Base-by-base conservation (phyloP, 2,888 invertebrate genomes). In the Sinopyrophorus schimmeli region DNA sequence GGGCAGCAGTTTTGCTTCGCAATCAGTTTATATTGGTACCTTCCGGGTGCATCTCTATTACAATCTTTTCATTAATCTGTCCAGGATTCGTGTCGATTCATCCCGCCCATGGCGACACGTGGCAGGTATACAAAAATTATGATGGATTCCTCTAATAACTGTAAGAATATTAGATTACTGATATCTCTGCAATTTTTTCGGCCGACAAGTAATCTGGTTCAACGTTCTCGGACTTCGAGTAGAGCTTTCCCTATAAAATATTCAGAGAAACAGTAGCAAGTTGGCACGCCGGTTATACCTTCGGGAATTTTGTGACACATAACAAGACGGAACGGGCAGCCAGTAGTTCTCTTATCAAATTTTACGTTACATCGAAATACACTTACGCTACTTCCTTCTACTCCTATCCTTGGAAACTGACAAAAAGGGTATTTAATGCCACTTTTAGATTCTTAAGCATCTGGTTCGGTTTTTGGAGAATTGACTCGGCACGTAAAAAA, bases 81-180 rank as follows among this genome's bases (percentile, higher is more conserved):
- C 56, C 61, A 37, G 40, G 41, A 48, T 68, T 68, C 65, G 64
- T 66, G 67, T 64, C 54, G 57, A 63, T 57, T 68, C 68, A 64
- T 64, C 60, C 56, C 42, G 15, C 47, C 79, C 92, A 69, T 81
- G 82, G 75, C 89, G 92, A 66, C 83, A 87, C 43, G 43, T 48
- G 48, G 27, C 43, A 43, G 14, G 17, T 14, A 42, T 48, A 42
- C 21, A 10, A 30, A 17, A 27, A 20, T 20, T 31, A 16, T 48
- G 48, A 48, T 48, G 41, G 41, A 48, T 48, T 24, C 10, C 12
- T 17, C n/a, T n/a, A n/a, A 14, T 5, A 16, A 34, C 24, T 27
- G n/a, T n/a, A n/a, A n/a, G n/a, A n/a, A n/a, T n/a, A n/a, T n/a
- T n/a, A n/a, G n/a, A n/a, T n/a, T n/a, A n/a, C n/a, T n/a, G n/a